Conservation (phyloP, 2,797 vertebrate genomes). For the Fistularia commersonii region DNA sequence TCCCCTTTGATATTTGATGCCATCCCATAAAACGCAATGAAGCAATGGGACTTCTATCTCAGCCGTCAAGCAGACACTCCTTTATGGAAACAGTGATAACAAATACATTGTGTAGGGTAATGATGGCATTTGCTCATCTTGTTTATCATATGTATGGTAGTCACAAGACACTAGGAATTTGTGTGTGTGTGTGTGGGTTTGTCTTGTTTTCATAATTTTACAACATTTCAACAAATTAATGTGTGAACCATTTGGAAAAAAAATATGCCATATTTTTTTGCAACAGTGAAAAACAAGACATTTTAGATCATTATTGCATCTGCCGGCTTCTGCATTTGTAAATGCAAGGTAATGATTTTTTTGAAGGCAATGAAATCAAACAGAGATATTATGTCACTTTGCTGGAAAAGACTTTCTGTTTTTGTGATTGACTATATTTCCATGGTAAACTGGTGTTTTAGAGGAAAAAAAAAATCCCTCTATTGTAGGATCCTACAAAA, state of each 20-base stretch:
- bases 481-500: conserved; percentile 9
- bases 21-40: conserved; percentile 69
- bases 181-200: conserved; percentile 18
- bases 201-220: conserved; percentile 66
- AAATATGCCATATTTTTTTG: conserved; percentile 67
- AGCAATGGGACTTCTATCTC: conserved; percentile 65
- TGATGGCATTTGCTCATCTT: conserved; percentile 69
- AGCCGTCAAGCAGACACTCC: conserved; percentile 73
- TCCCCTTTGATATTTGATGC: conserved; percentile 60
- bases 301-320: conserved; percentile 68
- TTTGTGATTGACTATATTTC: conserved; percentile 34
- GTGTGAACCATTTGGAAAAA: conserved; percentile 64
- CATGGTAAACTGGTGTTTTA: conserved; percentile 31
- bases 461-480: conserved; percentile 12
- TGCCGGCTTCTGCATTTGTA: conserved; percentile 63
- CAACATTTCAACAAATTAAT: conserved; percentile 73
- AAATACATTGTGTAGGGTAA: conserved; percentile 72
- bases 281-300: conserved; percentile 70
- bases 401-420: conserved; percentile 41
- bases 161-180: conserved; percentile 57
- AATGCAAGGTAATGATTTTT: conserved; percentile 66
- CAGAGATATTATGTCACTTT: conserved; percentile 58
- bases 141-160: conserved; percentile 67
- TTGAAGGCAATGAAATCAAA: conserved; percentile 57
- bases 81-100: conserved; percentile 71